A percentile compares a stretch with the other conserved stretches of the same genome.
Evolutionary conservation across 2,888 invertebrate species (phyloP).

Genomic region (Tetranychus piercei): DNA sequence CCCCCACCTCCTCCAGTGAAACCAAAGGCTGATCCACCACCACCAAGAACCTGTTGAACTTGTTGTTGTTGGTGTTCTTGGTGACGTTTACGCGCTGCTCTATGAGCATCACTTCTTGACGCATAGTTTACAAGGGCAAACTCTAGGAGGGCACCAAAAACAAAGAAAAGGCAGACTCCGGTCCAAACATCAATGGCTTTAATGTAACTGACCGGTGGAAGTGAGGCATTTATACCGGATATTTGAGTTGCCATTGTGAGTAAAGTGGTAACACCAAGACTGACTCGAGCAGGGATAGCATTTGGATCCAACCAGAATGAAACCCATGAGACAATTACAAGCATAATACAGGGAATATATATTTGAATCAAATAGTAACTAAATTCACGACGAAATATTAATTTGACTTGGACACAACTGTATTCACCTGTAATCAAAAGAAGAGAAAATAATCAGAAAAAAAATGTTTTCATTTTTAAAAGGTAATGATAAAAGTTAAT

Average conservation of each 20-base stretch:
- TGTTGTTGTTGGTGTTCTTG: background rate
- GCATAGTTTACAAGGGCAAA: conserved; percentile 96
- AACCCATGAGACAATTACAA: conserved; percentile 92
- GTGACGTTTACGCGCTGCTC: conserved; percentile 23
- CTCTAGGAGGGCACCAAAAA: conserved; percentile 88
- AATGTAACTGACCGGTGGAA: conserved; percentile 93
- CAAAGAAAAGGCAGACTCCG: conserved; percentile 88
- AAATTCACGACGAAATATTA: conserved; percentile 92
- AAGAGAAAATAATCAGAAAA: background rate
- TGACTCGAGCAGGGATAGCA: conserved; percentile 80
- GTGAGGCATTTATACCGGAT: conserved; percentile 60
- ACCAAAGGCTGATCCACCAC: background rate
- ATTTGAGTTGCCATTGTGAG: conserved; percentile 95
- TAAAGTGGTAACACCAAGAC: conserved; percentile 82
- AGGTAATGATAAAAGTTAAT: no score
- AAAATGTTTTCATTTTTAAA: background rate
- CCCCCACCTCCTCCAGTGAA: background rate
- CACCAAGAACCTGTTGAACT: background rate
- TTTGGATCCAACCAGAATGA: conserved; percentile 90
- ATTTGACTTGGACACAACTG: conserved; percentile 90
- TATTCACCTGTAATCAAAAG: conserved; percentile 58
- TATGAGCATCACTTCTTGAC: conserved; percentile 72
- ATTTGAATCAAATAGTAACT: conserved; percentile 98
- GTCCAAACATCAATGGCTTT: conserved; percentile 97
- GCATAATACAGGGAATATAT: conserved; percentile 97